Conservation (phyloP, 2,888 invertebrate genomes). For the Agrotis ipsilon region DNA sequence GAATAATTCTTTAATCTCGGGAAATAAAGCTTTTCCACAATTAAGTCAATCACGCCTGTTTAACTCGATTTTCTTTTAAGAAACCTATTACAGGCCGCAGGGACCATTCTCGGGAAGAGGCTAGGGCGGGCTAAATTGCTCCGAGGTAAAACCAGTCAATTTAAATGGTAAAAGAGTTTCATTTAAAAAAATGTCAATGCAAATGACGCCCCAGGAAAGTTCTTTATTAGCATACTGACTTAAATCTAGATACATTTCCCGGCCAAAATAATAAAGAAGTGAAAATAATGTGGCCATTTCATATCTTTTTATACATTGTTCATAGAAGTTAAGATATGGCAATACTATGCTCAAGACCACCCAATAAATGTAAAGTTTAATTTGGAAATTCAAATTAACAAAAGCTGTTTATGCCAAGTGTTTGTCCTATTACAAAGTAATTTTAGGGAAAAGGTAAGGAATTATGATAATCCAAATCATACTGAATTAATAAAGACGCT, state of each 20-base stretch:
- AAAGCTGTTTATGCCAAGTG: conserved; percentile 67
- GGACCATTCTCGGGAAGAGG: conserved; percentile 80
- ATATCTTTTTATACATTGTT: conserved; percentile 14
- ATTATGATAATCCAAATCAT: conserved; percentile 73
- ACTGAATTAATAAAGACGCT: conserved; percentile 72
- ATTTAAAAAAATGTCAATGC: conserved; percentile 82
- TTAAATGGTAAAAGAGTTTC: conserved; percentile 87
- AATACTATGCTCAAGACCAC: conserved; percentile 42
- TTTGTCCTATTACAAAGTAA: conserved; percentile 71
- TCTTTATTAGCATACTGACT: conserved; percentile 63
- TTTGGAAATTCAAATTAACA: conserved; percentile 64
- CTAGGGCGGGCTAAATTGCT: conserved; percentile 80
- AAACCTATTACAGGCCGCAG: conserved; percentile 87
- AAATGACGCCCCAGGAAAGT: conserved; percentile 73
- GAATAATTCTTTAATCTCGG: conserved; percentile 74
- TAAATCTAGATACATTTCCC: conserved; percentile 52
- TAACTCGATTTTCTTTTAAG: conserved; percentile 88
- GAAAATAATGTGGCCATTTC: conserved; percentile 22
- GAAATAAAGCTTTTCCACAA: conserved; percentile 80
- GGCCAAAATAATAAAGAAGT: conserved; percentile 31
- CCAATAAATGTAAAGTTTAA: conserved; percentile 54
- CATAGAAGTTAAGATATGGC: conserved; percentile 21
- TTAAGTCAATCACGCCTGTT: conserved; percentile 88
- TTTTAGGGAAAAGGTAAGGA: conserved; percentile 69
- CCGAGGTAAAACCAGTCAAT: conserved; percentile 85